Percentiles rank a stretch among this genome's conserved stretches.
These are phyloP conservation scores for Lynx canadensis DNA, from an alignment of 2,113 vertebrate genomes.

Conservation along the genomic window DNA sequence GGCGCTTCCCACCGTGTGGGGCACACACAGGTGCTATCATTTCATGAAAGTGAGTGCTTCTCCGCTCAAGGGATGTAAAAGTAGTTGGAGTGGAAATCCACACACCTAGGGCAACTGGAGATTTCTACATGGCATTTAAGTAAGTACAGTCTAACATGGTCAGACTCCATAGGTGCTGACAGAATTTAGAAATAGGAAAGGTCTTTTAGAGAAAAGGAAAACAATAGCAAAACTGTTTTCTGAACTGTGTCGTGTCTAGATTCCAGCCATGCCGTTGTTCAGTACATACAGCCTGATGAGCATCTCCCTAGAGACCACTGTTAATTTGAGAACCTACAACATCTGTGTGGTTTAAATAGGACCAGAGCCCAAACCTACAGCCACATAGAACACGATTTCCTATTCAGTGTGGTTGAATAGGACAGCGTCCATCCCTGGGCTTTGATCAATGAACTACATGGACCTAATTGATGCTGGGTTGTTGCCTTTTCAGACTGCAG, in stretches of 20 bases:
- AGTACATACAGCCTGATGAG: background rate
- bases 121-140: background rate
- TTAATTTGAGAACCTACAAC: constrained; percentile 41
- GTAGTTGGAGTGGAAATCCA: background rate
- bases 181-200: background rate
- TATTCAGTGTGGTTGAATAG: constrained; percentile 4
- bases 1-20: background rate
- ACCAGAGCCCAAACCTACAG: constrained; percentile 2
- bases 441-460: constrained; percentile 37
- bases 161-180: background rate
- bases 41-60: background rate
- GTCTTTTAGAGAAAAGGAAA: background rate
- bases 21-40: background rate
- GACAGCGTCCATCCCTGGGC: background rate
- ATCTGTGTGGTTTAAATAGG: constrained; percentile 49
- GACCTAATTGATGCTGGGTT: background rate
- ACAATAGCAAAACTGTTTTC: background rate
- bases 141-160: background rate
- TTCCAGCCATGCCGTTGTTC: constrained; percentile 15
- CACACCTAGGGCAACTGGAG: background rate
- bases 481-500: background rate
- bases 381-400: background rate
- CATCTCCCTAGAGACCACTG: constrained; percentile 30
- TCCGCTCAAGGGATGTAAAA: background rate
- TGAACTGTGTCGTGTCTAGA: background rate